These are phyloP conservation scores for Holacanthella duospinosa DNA, from an alignment of 2,888 invertebrate genomes.

Conservation along the genomic window DNA sequence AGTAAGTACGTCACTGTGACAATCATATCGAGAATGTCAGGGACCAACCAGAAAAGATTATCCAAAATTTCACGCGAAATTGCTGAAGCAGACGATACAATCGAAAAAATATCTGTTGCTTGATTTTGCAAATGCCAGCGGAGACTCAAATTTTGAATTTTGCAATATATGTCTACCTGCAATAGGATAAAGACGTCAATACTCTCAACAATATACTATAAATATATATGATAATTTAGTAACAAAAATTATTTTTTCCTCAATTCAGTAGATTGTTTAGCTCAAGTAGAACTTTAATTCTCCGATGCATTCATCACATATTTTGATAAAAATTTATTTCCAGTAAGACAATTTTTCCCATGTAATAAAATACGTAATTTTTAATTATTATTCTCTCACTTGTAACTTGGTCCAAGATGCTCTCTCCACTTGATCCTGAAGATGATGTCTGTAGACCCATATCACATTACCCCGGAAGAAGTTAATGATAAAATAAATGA, in stretches of 20 bases:
- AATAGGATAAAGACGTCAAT: too few species aligned
- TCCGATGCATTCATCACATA: too few species aligned
- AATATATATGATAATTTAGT: too few species aligned
- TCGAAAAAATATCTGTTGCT: not conserved
- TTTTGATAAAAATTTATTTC: too few species aligned
- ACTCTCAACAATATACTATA: too few species aligned
- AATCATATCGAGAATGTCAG: not conserved
- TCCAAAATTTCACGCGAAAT: not conserved
- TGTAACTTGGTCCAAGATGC: not conserved
- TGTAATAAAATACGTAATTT: not conserved
- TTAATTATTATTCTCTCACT: not conserved
- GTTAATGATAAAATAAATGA: not conserved
- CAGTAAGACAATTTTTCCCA: too few species aligned
- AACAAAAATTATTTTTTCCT: too few species aligned
- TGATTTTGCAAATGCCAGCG: not conserved
- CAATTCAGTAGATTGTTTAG: too few species aligned
- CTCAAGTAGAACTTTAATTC: too few species aligned
- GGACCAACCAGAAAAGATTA: not conserved
- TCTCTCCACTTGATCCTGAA: not conserved
- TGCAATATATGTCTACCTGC: not conserved
- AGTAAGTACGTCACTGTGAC: not conserved
- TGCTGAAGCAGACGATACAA: slow-evolving; percentile 6
- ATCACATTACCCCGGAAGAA: not conserved
- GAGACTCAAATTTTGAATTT: not conserved
- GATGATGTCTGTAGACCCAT: not conserved